Evolutionary conservation across 2,113 vertebrate genomes (phyloP).

Genomic region (Tichodroma muraria): DNA sequence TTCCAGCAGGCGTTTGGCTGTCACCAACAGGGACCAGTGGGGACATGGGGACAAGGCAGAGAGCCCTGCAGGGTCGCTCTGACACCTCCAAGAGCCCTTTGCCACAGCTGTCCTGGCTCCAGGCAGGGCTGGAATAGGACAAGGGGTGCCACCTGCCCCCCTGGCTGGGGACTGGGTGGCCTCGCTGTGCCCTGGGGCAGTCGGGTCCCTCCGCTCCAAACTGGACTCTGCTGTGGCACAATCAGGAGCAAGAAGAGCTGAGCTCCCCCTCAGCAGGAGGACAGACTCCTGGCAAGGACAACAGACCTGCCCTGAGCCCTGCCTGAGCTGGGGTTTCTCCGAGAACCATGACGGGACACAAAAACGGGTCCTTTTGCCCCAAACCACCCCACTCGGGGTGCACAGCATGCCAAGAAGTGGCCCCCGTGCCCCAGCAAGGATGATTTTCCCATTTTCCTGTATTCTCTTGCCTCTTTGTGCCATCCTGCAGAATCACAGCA

Average conservation of each 20-base stretch:
- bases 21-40: background rate
- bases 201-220: rapidly evolving
- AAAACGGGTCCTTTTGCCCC: background rate
- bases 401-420: rapidly evolving
- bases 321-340: background rate
- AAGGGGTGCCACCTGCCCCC: background rate
- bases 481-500: background rate
- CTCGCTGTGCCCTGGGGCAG: too few relatives aligned
- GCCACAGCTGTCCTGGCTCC: background rate
- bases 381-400: background rate
- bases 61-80: background rate
- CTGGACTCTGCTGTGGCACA: background rate
- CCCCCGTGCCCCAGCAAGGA: background rate
- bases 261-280: background rate
- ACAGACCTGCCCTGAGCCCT: background rate
- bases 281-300: rapidly evolving
- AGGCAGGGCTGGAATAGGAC: background rate
- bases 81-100: background rate
- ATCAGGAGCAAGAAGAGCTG: background rate
- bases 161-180: background rate
- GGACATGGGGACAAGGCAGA: background rate
- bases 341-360: rapidly evolving
- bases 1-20: background rate
- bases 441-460: background rate
- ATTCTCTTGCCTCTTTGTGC: background rate